Evolutionary conservation across 2,113 vertebrate species (phyloP), one percentile per base, ranked within the genome.

Genomic region (Noturus placidus): DNA sequence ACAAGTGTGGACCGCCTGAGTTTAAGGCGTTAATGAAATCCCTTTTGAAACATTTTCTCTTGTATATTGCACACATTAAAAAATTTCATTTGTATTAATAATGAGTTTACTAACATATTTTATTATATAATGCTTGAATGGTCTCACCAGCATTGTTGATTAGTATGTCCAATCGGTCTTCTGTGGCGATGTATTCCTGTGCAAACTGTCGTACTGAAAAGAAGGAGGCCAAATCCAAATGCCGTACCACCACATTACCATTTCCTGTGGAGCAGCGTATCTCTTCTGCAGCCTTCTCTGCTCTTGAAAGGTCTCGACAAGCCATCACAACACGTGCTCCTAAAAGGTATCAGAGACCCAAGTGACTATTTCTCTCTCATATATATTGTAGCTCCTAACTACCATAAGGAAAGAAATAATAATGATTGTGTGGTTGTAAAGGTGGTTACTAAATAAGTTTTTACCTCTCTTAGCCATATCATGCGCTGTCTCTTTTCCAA

Each of bases 131-230:
- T 42, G 42, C 4, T 50, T 27, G 22, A 85, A 65, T 56, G 38
- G 25, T 88, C 78, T 82, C 67, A 94, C 95, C 95, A 90, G 95
- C 95, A 1, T 96, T 96, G 91, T 96, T 96, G 87, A 96, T 91
- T 1, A 96, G 92, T 76, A 96, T 82, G 90, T 96, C 94, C 80
- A 96, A 89, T 19, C 94, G 85, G 2, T 94, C 92, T 42, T 96
- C 95, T 1, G 87, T 92, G 70, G 92, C 88, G 38, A 91, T 78
- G 87, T 93, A 92, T n/a, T 95, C 93, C 88, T 91, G 92, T 20
- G 91, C 91, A n/a, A 96, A 96, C 83, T 93, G 87, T n/a, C 90
- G 88, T 27, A 96, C 91, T 0, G 95, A 96, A 63, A 88, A 88
- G 0, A 94, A 4, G 0, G 94, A 95, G 9, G 94, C 87, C 9